Evolutionary conservation across 2,113 vertebrate species (phyloP).

Genomic region (Sebastes fasciatus): DNA sequence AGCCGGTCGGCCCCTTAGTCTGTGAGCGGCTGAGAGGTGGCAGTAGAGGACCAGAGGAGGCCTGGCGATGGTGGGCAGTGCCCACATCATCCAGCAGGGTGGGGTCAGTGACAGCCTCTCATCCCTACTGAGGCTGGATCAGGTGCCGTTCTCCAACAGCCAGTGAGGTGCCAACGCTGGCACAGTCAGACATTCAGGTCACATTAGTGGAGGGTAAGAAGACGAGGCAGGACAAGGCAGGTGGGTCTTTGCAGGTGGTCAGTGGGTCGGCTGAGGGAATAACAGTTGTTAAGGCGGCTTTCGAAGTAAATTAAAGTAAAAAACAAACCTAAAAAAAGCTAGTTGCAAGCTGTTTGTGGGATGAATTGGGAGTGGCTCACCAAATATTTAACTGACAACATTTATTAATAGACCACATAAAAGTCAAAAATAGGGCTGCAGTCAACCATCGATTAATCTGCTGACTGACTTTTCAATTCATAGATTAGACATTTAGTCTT

Average conservation of each 20-base stretch:
- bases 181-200: slow-evolving; percentile 75
- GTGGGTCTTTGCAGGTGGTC: slow-evolving; percentile 72
- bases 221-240: slow-evolving; percentile 60
- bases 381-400: not conserved
- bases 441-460: not conserved
- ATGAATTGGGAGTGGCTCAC: not conserved
- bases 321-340: not conserved
- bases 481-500: not conserved
- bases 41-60: slow-evolving; percentile 66
- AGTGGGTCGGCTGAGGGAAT: slow-evolving; percentile 3
- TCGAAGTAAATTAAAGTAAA: slow-evolving; percentile 1
- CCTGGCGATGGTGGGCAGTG: slow-evolving; percentile 26
- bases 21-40: slow-evolving; percentile 59
- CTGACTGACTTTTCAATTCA: not conserved
- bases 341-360: not conserved
- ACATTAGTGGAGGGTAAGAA: slow-evolving; percentile 65
- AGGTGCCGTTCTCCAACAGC: slow-evolving; percentile 65
- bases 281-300: not conserved
- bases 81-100: slow-evolving; percentile 58
- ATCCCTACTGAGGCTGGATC: slow-evolving; percentile 56
- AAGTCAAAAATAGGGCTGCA: not conserved
- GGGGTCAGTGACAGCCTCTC: slow-evolving; percentile 45
- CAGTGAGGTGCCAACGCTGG: slow-evolving; percentile 56
- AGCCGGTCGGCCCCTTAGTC: not conserved
- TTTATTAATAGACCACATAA: not conserved